Evolutionary conservation across 2,888 invertebrate genomes (phyloP).

Genomic region (Cremastobaeus sp.): DNA sequence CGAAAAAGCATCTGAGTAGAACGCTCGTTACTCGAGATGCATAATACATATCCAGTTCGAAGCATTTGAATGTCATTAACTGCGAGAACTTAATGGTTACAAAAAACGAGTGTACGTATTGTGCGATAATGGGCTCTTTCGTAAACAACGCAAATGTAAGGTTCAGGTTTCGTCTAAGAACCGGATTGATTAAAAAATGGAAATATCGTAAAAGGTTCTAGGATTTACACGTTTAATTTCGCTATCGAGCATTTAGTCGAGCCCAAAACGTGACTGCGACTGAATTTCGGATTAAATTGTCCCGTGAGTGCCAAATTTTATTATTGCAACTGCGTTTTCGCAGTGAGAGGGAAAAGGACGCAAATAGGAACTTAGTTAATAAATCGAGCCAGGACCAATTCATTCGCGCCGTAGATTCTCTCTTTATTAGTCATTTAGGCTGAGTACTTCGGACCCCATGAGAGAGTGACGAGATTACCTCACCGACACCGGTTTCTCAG

Average conservation of each 20-base stretch:
- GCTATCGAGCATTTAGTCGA: conserved; percentile 39
- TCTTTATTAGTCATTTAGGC: conserved; percentile 56
- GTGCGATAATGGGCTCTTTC: conserved; percentile 38
- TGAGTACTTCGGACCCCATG: conserved; percentile 40
- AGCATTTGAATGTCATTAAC: conserved; percentile 60
- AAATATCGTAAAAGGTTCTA: no score
- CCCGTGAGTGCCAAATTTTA: conserved; percentile 53
- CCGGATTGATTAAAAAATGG: no score
- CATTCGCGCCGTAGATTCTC: conserved; percentile 52
- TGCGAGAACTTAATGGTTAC: conserved; percentile 52
- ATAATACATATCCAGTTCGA: conserved; percentile 54
- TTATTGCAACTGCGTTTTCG: conserved; percentile 48
- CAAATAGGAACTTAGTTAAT: conserved; percentile 49
- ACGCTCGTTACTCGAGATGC: conserved; percentile 52
- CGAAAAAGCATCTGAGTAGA: conserved; percentile 46
- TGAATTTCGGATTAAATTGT: conserved; percentile 46
- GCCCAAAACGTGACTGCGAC: conserved; percentile 35
- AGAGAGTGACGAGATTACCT: conserved; percentile 31
- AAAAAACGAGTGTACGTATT: conserved; percentile 48
- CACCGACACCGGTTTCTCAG: background rate
- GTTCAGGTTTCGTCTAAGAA: no score
- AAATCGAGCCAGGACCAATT: conserved; percentile 58
- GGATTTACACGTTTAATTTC: conserved; percentile 43
- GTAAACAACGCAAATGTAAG: conserved; percentile 20
- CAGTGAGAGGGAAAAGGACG: conserved; percentile 8